A percentile compares a stretch with the other conserved stretches of the same genome.
Conservation (phyloP, 2,888 invertebrate species). For the Euproctis similis region DNA sequence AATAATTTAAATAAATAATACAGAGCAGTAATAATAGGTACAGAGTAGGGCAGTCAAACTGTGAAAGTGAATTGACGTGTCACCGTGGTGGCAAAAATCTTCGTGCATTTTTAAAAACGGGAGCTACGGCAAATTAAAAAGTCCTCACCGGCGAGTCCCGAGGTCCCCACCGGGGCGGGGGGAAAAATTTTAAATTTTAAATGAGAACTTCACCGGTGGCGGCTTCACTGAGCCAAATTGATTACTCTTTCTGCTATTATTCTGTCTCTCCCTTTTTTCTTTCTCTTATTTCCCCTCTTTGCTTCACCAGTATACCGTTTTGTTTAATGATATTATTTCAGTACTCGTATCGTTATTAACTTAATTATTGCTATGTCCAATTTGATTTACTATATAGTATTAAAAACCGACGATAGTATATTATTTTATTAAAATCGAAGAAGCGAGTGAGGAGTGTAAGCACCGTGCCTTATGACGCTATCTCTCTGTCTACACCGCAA, state of each 20-base stretch:
- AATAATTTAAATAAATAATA: no score
- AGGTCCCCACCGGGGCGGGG: conserved; percentile 53
- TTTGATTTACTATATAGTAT: no score
- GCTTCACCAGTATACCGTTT: conserved; percentile 57
- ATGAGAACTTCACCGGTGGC: conserved; percentile 66
- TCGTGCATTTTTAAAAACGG: conserved; percentile 70
- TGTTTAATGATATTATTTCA: conserved; percentile 66
- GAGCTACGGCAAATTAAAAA: conserved; percentile 70
- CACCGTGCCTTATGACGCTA: no score
- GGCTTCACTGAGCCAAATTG: conserved; percentile 74
- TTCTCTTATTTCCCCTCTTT: conserved; percentile 64
- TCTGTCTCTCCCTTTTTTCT: conserved; percentile 73
- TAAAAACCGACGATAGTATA: no score
- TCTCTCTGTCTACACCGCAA: no score
- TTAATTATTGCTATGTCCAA: no score
- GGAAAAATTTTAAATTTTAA: conserved; percentile 75
- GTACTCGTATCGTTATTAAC: no score
- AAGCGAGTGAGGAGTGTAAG: no score
- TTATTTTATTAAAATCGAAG: no score
- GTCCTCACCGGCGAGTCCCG: conserved; percentile 64
- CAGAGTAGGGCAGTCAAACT: no score
- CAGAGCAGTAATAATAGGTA: no score
- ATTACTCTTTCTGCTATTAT: conserved; percentile 74
- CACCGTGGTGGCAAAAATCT: conserved; percentile 65
- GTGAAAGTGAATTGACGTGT: conserved; percentile 70